Base-by-base conservation (phyloP, 2,888 invertebrate genomes). In the Serrognathus titanus region DNA sequence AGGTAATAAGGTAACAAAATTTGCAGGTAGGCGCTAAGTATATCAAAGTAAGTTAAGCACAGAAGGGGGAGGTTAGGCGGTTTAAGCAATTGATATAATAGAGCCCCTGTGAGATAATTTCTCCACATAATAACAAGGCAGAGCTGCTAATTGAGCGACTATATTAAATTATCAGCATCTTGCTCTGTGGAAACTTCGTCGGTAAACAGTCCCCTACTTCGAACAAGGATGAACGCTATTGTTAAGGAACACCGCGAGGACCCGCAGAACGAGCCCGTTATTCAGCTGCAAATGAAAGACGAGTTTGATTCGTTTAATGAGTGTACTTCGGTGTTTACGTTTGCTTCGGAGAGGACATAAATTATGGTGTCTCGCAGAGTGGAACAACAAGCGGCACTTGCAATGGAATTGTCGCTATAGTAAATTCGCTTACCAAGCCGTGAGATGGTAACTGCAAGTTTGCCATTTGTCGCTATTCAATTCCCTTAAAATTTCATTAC, bases 111-210 rank as follows among this genome's bases (percentile, higher is more conserved):
- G 69, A 69, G 69, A 70, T 71, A 71, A 71, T 72, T 71, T 70
- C 63, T 70, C 64, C 64, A 66, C 67, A 67, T 69, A 70, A 70
- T 72, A 71, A 70, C 71, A 69, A 70, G 69, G 67, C 69, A 63
- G 68, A 67, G 65, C 66, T 66, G 66, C 72, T 73, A 74, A 74
- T 73, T 74, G 71, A 71, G 72, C 68, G 66, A 66, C 68, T 67
- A 64, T 72, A 73, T 74, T 74, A 73, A 73, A 73, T 74, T 74
- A 73, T 71, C 69, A 68, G 67, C 67, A 63, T 69, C 69, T 71
- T 69, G 67, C 65, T 61, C 63, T 65, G 58, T 63, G 64, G 63
- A 64, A 69, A 71, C 68, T 69, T 67, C 63, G 59, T 63, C 62
- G 56, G 58, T 63, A 62, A 62, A 62, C 58, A 62, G 49, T 37